Percentiles rank a stretch among this genome's conserved stretches.
phyloP scores from a whole-genome alignment of 2,797 vertebrate species.

The Miichthys miiuy region DNA sequence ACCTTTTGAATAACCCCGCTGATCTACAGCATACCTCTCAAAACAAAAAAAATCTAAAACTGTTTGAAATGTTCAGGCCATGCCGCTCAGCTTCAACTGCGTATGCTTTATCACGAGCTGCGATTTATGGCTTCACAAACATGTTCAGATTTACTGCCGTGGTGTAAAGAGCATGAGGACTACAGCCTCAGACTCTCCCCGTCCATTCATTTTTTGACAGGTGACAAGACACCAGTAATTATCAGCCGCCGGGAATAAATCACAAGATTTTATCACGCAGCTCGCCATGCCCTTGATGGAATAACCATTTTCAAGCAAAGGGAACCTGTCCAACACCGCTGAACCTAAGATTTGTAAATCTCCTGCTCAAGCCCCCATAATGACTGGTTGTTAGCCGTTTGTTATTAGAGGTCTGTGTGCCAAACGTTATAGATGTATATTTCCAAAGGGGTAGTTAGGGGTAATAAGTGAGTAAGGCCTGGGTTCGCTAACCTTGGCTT shows the following conservation, averaged over 20 bases:
- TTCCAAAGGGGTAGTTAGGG: constrained; percentile 86
- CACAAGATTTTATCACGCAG: constrained; percentile 78
- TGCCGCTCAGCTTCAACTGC: constrained; percentile 40
- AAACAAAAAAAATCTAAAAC: constrained; percentile 40
- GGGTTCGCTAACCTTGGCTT: constrained; percentile 84
- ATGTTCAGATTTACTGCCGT: constrained; percentile 81
- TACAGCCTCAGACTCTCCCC: constrained; percentile 78
- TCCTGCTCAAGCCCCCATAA: constrained; percentile 82
- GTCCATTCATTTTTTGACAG: constrained; percentile 82
- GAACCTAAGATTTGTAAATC: constrained; percentile 85
- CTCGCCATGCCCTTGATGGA: constrained; percentile 78
- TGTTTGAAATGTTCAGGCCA: constrained; percentile 58
- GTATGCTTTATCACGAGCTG: constrained; percentile 54
- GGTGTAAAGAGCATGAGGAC: constrained; percentile 77
- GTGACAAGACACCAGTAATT: constrained; percentile 89
- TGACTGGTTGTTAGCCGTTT: constrained; percentile 86
- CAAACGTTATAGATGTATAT: constrained; percentile 87
- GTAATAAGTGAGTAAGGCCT: constrained; percentile 88
- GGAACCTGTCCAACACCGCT: constrained; percentile 75
- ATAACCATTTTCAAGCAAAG: constrained; percentile 86
- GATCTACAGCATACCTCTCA: constrained; percentile 60
- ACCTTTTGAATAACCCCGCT: constrained; percentile 55
- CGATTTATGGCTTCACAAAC: constrained; percentile 81
- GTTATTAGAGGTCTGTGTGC: constrained; percentile 90
- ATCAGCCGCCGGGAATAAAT: constrained; percentile 90